Percentiles rank a stretch among this genome's conserved stretches.
Conservation (phyloP, 2,888 invertebrate species). For the Xestia rhomboidea region DNA sequence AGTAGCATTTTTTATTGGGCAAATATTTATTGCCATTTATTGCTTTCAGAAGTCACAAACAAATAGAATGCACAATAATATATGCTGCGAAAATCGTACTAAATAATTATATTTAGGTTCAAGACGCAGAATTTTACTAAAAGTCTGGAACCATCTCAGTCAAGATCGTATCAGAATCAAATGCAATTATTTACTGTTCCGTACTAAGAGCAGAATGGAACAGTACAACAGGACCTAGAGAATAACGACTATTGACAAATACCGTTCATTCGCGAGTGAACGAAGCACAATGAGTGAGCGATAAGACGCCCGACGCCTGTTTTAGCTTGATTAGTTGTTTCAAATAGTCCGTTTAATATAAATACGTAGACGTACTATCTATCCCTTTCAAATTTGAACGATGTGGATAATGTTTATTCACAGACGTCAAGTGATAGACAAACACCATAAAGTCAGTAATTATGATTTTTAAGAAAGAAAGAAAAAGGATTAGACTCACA, state of each 20-base stretch:
- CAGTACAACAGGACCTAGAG: slow-evolving; percentile 20
- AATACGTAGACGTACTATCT: background rate
- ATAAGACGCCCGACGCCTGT: slow-evolving; percentile 49
- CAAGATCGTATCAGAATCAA: slow-evolving; percentile 44
- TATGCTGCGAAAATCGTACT: background rate
- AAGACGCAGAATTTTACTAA: slow-evolving; percentile 4
- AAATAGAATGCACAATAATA: background rate
- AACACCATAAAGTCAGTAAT: background rate
- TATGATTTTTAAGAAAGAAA: no score
- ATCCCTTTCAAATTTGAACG: background rate
- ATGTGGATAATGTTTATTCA: background rate
- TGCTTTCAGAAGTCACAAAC: background rate
- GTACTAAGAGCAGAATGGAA: slow-evolving; percentile 20
- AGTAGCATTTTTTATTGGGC: background rate
- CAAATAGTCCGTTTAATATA: slow-evolving; percentile 19
- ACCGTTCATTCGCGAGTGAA: slow-evolving; percentile 62
- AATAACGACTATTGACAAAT: slow-evolving; percentile 51
- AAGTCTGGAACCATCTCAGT: background rate
- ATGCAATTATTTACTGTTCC: slow-evolving; percentile 28
- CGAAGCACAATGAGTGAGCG: slow-evolving; percentile 50
- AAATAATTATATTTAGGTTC: background rate
- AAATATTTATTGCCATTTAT: background rate
- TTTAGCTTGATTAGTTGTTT: slow-evolving; percentile 58
- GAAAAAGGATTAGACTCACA: no score
- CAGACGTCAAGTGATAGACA: background rate